Base-by-base conservation (phyloP, 2,113 vertebrate species). In the Pyxicephalus adspersus region DNA sequence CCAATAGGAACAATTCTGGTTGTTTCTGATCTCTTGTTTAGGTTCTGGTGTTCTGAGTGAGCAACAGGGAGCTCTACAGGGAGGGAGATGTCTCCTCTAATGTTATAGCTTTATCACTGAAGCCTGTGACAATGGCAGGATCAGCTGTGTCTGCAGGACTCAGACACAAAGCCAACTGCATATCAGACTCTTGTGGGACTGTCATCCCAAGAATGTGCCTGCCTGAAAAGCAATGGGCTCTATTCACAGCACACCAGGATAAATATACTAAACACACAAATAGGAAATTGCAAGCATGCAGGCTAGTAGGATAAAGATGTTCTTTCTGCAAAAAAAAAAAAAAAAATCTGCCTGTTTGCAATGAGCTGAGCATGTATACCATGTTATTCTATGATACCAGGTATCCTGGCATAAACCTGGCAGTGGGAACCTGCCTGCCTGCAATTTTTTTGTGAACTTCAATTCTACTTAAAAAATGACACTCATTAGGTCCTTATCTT, bases 41-140 rank as follows among this genome's bases (percentile, higher is more conserved):
- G 38, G 38, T 9, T 34, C 3, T 34, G 31, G 3, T 3, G 3
- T 45, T 45, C 15, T 38, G 70, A 26, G 15, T 25, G 5, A 0
- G 3, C 15, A 5, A 11, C 11, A n/a, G 11, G 28, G 52, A 73
- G 34, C 28, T 34, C 57, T 22, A 7, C 6, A 19, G 26, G 50
- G n/a, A 29, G 57, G 23, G 22, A 13, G 51, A 58, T 34, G 28
- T 58, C 52, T 13, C 13, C 34, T 50, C 17, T 22, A 25, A 51
- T 23, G 50, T 52, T 25, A 70, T 28, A 18, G 22, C 23, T 70
- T 25, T 11, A 58, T 38, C 26, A 60, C 28, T 38, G 25, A 29
- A 74, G 71, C 17, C 55, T 74, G 55, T 60, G 54, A 74, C 54
- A 74, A 16, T 74, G 71, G 58, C 29, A 60, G 54, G 71, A 22